These are phyloP conservation scores for Idaea aversata DNA, from an alignment of 2,888 invertebrate species.

Conservation along the genomic window DNA sequence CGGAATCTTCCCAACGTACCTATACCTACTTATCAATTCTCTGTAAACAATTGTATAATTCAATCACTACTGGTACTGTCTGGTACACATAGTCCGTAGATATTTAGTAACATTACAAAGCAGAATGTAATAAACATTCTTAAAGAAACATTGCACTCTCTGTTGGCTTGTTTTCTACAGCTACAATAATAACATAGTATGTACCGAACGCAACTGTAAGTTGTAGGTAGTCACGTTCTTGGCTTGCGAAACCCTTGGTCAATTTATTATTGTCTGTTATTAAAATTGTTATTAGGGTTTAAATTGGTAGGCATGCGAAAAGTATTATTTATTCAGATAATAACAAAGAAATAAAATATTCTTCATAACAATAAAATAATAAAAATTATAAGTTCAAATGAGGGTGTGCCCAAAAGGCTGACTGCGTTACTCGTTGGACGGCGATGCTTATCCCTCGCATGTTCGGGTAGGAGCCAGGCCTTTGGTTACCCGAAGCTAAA, in stretches of 20 bases:
- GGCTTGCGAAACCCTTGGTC: constrained; percentile 18
- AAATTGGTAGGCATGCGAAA: too few relatives aligned
- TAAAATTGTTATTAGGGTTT: background rate
- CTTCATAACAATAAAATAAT: too few relatives aligned
- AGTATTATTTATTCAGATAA: too few relatives aligned
- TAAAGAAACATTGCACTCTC: constrained; percentile 25
- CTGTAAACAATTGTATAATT: background rate
- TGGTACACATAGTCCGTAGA: background rate
- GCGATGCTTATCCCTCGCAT: too few relatives aligned
- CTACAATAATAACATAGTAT: constrained; percentile 3
- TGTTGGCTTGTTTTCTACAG: constrained; percentile 14
- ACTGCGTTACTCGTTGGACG: too few relatives aligned
- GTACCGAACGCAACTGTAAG: background rate
- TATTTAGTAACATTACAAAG: constrained; percentile 5
- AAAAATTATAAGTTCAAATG: too few relatives aligned
- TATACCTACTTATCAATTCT: background rate
- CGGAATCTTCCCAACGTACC: too few relatives aligned
- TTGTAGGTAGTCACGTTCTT: constrained; percentile 15
- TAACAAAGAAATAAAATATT: too few relatives aligned
- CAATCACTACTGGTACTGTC: background rate
- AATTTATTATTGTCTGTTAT: constrained; percentile 16
- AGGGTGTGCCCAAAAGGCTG: too few relatives aligned
- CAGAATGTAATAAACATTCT: constrained; percentile 13
- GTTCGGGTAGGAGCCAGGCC: too few relatives aligned
- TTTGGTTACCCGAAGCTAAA: too few relatives aligned